Evolutionary conservation across 2,113 vertebrate genomes (phyloP).

Genomic region (Cathartes aura): DNA sequence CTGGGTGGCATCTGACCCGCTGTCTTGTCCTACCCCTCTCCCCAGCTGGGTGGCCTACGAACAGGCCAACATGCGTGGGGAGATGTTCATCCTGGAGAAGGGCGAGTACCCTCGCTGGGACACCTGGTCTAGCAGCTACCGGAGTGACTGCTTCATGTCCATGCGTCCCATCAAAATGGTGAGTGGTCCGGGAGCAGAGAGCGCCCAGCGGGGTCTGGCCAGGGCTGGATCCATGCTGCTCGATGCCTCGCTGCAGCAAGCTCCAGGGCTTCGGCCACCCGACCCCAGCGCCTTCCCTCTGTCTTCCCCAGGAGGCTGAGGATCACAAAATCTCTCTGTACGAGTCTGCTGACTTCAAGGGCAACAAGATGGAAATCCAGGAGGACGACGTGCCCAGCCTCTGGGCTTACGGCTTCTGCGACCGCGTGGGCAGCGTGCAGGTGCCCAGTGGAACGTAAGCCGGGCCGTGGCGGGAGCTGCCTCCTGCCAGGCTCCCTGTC

Average conservation of each 20-base stretch:
- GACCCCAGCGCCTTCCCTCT: accelerated
- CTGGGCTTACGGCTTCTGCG: constrained; percentile 92
- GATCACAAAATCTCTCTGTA: constrained; percentile 94
- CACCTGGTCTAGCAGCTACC: constrained; percentile 95
- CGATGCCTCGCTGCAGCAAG: accelerated
- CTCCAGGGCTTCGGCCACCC: accelerated
- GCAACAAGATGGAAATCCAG: constrained; percentile 95
- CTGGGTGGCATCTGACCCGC: background rate
- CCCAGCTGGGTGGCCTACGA: constrained; percentile 92
- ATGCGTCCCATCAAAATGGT: constrained; percentile 93
- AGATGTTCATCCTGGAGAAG: constrained; percentile 98
- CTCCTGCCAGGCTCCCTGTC: background rate
- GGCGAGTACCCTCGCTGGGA: constrained; percentile 97
- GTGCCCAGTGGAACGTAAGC: constrained; percentile 91
- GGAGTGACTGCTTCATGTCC: constrained; percentile 93
- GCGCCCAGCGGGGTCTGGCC: accelerated
- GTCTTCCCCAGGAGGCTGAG: constrained; percentile 81
- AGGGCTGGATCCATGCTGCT: accelerated
- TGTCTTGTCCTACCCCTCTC: background rate
- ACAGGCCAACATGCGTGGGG: constrained; percentile 92
- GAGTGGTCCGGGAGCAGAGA: background rate
- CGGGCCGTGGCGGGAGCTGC: accelerated
- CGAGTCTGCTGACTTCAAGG: constrained; percentile 91
- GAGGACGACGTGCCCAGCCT: constrained; percentile 92
- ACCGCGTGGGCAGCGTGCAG: constrained; percentile 93